Evolutionary conservation across 2,888 invertebrate genomes (phyloP).

Genomic region (Platypus cylindrus): DNA sequence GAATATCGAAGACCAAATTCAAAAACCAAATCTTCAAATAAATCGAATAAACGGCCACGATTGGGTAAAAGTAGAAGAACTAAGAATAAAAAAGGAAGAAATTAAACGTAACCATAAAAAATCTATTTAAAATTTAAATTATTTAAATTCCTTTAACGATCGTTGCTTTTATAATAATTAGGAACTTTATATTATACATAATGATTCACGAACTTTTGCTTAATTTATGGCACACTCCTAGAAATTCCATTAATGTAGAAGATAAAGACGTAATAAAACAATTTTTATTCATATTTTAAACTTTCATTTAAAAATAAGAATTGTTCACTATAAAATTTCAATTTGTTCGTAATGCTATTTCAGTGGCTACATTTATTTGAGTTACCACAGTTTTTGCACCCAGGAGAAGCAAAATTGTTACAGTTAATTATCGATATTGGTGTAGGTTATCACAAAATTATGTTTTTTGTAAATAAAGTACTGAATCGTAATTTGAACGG

Average conservation of each 20-base stretch:
- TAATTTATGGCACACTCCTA: conserved; percentile 48
- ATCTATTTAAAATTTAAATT: too few relatives aligned
- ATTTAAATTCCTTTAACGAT: too few relatives aligned
- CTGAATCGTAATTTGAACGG: conserved; percentile 14
- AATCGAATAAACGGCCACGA: conserved; percentile 19
- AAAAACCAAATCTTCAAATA: conserved; percentile 20
- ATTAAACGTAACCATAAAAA: too few relatives aligned
- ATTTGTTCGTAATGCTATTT: conserved; percentile 5
- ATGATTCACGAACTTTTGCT: conserved; percentile 59
- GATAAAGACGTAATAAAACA: background rate
- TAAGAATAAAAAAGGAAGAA: conserved; percentile 32
- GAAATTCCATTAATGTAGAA: conserved; percentile 7
- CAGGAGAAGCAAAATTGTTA: conserved; percentile 46
- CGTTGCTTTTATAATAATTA: background rate
- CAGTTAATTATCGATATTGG: conserved; percentile 50
- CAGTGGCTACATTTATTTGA: conserved; percentile 29
- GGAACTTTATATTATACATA: conserved; percentile 18
- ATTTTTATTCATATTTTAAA: background rate
- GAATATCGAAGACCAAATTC: conserved; percentile 36
- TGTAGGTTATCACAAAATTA: conserved; percentile 49
- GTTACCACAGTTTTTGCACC: conserved; percentile 44
- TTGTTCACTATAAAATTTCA: background rate
- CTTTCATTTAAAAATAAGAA: background rate
- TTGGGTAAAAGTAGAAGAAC: conserved; percentile 38
- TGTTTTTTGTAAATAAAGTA: conserved; percentile 43